Evolutionary conservation across 1,140 invertebrate species (phyloP), one percentile per base, ranked within the genome.

Genomic region (Drosophila tani): DNA sequence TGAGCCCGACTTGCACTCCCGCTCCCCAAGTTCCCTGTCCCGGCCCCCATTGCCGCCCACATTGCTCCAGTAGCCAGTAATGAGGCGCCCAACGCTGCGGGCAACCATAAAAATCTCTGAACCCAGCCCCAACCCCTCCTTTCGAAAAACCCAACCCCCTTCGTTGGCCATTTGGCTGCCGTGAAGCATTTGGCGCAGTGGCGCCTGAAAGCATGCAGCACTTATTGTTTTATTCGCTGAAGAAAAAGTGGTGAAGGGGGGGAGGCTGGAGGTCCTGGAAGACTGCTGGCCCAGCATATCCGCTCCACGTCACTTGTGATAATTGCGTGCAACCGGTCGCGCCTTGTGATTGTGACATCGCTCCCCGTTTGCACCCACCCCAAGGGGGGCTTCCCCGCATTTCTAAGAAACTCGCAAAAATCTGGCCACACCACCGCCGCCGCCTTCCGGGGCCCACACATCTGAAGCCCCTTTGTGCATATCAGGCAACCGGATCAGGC

Each of bases 301-400:
- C 84, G 84, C 85, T 84, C 85, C 85, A 88, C 85, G 85, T 88
- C 85, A 88, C 85, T 88, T 88, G 85, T 84, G 85, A 88, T 88
- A 88, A 88, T 88, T 88, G 85, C 85, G 85, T 88, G 85, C 85
- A 88, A 69, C 81, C 81, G 81, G 75, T 84, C 74, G 77, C 77
- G 74, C 75, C 75, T 78, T 78, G 50, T 78, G 75, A 78, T 77
- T 77, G 75, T 77, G 75, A 77, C 75, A 77, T 79, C 71, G 58
- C 59, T 45, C 27, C 15, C 58, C 50, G 53, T 14, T n/a, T 3
- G 9, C 8, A 21, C 58, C 17, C 32, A 11, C 8, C 43, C 15
- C n/a, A 7, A 9, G 0, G 9, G 9, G 29, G 5, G 1, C 17
- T 11, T 9, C 14, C 19, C 5, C 51, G 2, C 71, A 32, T 67